Evolutionary conservation across 1,140 invertebrate species (phyloP), one percentile per base, ranked within the genome.

Genomic region (Sarcophaga bullata): DNA sequence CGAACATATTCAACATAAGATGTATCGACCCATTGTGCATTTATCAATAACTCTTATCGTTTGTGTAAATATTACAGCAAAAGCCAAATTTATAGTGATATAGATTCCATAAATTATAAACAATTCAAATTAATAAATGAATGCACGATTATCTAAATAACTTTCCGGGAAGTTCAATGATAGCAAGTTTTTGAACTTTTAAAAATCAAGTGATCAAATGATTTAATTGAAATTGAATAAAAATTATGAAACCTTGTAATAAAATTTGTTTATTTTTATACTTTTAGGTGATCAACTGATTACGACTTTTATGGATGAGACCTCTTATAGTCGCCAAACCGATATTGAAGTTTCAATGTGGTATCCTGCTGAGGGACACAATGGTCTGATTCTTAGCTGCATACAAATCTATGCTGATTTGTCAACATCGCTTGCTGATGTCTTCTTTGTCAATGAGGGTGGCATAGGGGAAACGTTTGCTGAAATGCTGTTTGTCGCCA

Each of bases 371-470:
- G 73, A 50, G 7, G 68, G 75, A 8, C 81, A 75, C 3, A 85
- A 83, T 1, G 85, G 84, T 5, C 81, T 83, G 47, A 87, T 84
- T 1, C 58, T 89, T 52, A 89, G 86, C 52, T 80, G 75, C 81
- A 85, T 89, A 49, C 86, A 89, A 76, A 86, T 89, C 75, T 88
- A 87, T 72, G 86, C 86, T 83, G 86, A 88, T 58, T 81, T 85
- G 37, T 83, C 87, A 19, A 83, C 84, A 4, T 82, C 85, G 6
- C 87, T 87, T 84, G 85, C 86, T 0, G 82, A 84, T 15, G 84
- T 86, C 9, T 87, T 84, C 68, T 85, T 89, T 62, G 84, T 75
- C 3, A 68, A 68, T 68, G 84, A 83, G 3, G 88, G 88, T 2
- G 87, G 85, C 54, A 86, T 89, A 49, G 85, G 87, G 8, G 75